These are phyloP conservation scores for Cricetomys ansorgei DNA, from an alignment of 2,113 vertebrate species.

Conservation along the genomic window DNA sequence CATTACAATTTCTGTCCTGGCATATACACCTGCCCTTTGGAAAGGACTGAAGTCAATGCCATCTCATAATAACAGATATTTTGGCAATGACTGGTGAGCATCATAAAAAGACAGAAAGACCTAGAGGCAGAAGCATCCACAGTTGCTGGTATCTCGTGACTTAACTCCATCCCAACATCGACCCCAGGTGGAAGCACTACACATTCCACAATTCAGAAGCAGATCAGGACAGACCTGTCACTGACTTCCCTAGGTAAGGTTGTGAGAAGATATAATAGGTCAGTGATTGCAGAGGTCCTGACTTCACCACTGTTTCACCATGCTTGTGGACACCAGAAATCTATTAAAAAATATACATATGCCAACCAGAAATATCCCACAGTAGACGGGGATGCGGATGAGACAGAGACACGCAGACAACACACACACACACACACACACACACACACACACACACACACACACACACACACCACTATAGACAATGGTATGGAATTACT, in stretches of 20 bases:
- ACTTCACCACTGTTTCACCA: background rate
- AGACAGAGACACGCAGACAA: background rate
- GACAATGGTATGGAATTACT: background rate
- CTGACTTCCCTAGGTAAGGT: background rate
- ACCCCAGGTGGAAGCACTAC: background rate
- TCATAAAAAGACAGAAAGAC: background rate
- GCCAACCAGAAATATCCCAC: background rate
- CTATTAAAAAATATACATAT: background rate
- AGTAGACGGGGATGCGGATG: accelerated
- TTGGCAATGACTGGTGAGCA: background rate
- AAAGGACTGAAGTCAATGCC: background rate
- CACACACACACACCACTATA: background rate
- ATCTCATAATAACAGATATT: background rate
- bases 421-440: background rate
- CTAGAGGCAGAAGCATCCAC: accelerated
- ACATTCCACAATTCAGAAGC: background rate
- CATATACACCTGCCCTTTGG: background rate
- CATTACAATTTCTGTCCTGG: background rate
- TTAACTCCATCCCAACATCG: background rate
- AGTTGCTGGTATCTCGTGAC: background rate
- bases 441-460: background rate
- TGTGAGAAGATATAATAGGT: background rate
- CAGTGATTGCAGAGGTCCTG: background rate
- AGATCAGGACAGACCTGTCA: background rate
- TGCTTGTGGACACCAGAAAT: background rate